Base-by-base conservation (phyloP, 2,888 invertebrate genomes). In the Melieria omissa region DNA sequence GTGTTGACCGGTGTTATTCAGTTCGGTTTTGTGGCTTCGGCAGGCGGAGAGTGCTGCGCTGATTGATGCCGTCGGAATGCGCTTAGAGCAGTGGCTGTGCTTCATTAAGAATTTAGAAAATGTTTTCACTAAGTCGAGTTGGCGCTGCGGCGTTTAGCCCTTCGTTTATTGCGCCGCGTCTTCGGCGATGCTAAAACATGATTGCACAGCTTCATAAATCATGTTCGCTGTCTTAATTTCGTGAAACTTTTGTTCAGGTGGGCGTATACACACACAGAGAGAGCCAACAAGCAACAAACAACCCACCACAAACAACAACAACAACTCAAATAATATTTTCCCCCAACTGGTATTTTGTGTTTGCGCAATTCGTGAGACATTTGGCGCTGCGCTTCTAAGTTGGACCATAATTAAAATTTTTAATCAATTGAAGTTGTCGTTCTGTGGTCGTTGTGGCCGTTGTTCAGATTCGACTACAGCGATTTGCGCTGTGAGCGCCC, bases 391-490 rank as follows among this genome's bases (percentile, higher is more conserved):
- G 61, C 61, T 45, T 44, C 52, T 58, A 70, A 61, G 63, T 55
- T 66, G 70, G 73, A 65, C 55, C 77, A 77, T 79, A 79, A 79
- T 79, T 79, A 79, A 79, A 78, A 76, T 73, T 79, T 78, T 78
- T 78, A 79, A 78, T 79, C 79, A 79, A 77, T 78, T 77, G 77
- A 73, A 74, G 70, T 78, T 77, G 76, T 76, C 77, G 76, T 77
- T 74, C 61, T 75, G 57, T 76, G 73, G 73, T 75, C 72, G 72
- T 72, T 70, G 66, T 61, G 54, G 16, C 64, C 52, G 16, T 58
- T 44, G 60, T 62, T 41, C 4, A 70, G 73, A 62, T 72, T 72
- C 71, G 72, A 72, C 74, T 73, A 63, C 55, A 72, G 54, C 57
- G 72, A 54, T 45, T 49, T 45, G 65, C 46, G 16, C n/a, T 65